These are phyloP conservation scores for Pachycephala philippinensis DNA, from an alignment of 2,113 vertebrate species.

Conservation along the genomic window DNA sequence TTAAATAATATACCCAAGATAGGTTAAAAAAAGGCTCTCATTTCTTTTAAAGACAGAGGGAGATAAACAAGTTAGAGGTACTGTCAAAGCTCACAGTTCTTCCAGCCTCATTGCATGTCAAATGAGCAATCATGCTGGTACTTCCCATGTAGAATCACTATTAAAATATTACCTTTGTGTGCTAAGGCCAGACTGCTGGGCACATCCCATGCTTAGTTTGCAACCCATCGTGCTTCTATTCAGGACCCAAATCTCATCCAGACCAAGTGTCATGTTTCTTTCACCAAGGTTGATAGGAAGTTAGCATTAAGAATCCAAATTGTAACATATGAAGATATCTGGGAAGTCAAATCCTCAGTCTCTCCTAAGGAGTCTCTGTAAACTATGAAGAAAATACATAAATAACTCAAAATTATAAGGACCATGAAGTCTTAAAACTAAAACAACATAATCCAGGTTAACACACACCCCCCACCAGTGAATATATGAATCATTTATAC, in stretches of 20 bases:
- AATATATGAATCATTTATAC: slow-evolving; percentile 80
- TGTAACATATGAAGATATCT: slow-evolving; percentile 63
- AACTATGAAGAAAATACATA: slow-evolving; percentile 75
- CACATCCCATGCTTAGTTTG: not conserved
- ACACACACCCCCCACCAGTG: slow-evolving; percentile 61
- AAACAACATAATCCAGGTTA: slow-evolving; percentile 74
- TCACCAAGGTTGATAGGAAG: slow-evolving; percentile 79
- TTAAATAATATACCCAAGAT: not conserved
- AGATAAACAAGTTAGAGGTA: not conserved
- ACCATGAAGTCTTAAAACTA: slow-evolving; percentile 71
- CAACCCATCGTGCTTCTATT: not conserved
- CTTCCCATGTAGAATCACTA: not conserved
- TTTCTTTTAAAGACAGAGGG: not conserved
- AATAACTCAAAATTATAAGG: slow-evolving; percentile 66
- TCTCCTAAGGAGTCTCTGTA: slow-evolving; percentile 70
- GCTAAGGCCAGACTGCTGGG: not conserved
- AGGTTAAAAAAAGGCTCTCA: not conserved
- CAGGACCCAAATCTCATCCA: not conserved
- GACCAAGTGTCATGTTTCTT: not conserved
- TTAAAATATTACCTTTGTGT: not conserved
- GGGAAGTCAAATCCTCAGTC: slow-evolving; percentile 66
- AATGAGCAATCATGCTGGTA: not conserved
- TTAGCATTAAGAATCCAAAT: slow-evolving; percentile 79
- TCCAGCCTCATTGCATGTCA: not conserved
- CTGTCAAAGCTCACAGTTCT: not conserved